Percentiles rank a stretch among this genome's conserved stretches.
Evolutionary conservation across 2,888 invertebrate species (phyloP).

Genomic region (Dione juno): DNA sequence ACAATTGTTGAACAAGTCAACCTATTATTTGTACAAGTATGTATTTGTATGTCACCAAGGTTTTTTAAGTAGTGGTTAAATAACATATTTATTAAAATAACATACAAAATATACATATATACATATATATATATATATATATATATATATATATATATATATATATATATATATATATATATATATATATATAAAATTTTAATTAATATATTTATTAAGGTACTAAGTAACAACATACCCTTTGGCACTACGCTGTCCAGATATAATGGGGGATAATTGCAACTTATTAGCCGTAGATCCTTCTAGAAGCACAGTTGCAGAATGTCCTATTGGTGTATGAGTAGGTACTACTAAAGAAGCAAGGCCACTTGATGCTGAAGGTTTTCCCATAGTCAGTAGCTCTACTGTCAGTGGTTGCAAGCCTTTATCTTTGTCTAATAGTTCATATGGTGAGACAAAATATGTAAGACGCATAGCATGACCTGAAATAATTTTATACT

Average conservation of each 20-base stretch:
- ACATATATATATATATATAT: no score
- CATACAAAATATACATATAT: no score
- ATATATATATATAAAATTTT: no score
- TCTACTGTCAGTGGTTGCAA: conserved; percentile 90
- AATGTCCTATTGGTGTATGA: conserved; percentile 89
- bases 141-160: no score
- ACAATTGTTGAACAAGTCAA: no score
- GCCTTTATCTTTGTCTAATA: conserved; percentile 90
- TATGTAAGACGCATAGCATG: conserved; percentile 97
- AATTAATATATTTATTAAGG: neutral
- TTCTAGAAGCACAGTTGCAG: conserved; percentile 95
- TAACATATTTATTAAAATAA: no score
- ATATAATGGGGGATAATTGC: conserved; percentile 88
- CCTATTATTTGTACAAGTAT: no score
- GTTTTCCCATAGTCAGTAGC: conserved; percentile 83
- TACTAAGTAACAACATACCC: conserved; percentile 75
- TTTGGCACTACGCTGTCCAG: conserved; percentile 88
- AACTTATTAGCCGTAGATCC: conserved; percentile 93
- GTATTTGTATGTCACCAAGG: no score
- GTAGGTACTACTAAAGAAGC: conserved; percentile 72
- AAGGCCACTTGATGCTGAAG: conserved; percentile 63
- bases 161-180: no score
- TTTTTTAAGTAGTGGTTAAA: no score
- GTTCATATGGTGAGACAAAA: conserved; percentile 96
- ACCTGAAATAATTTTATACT: conserved; percentile 74